Conservation (phyloP, 2,113 vertebrate genomes). For the Varanus salvator region DNA sequence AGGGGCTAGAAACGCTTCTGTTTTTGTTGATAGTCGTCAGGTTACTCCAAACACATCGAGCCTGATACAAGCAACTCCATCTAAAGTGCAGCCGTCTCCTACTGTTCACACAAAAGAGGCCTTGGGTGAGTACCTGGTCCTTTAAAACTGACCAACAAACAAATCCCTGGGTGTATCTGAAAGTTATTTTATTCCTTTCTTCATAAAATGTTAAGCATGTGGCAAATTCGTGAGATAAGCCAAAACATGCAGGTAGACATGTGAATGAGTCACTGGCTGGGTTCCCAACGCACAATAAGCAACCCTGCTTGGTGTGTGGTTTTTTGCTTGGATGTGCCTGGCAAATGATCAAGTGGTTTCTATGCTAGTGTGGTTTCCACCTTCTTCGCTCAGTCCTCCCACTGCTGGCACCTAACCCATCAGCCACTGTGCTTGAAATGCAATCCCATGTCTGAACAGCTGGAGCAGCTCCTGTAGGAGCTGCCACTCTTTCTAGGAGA, state of each 20-base stretch:
- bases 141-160: background rate
- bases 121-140: slow-evolving; percentile 79
- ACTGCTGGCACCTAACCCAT: no score
- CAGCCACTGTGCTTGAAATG: no score
- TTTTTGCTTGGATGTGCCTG: no score
- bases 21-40: slow-evolving; percentile 76
- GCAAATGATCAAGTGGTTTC: no score
- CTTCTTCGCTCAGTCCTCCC: no score
- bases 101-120: slow-evolving; percentile 95
- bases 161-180: background rate
- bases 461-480: no score
- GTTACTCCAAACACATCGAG: slow-evolving; percentile 89
- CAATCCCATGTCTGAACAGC: no score
- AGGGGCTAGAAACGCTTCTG: slow-evolving; percentile 68
- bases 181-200: fast-evolving
- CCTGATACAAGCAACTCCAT: slow-evolving; percentile 82
- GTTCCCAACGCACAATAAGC: no score
- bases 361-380: no score
- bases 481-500: no score
- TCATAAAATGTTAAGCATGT: background rate
- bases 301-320: no score
- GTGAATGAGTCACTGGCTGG: no score
- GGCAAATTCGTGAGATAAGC: background rate
- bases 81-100: slow-evolving; percentile 88
- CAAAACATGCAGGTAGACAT: background rate